A percentile compares a stretch with the other conserved stretches of the same genome.
Conservation (phyloP, 2,113 vertebrate genomes). For the Recurvirostra avosetta region DNA sequence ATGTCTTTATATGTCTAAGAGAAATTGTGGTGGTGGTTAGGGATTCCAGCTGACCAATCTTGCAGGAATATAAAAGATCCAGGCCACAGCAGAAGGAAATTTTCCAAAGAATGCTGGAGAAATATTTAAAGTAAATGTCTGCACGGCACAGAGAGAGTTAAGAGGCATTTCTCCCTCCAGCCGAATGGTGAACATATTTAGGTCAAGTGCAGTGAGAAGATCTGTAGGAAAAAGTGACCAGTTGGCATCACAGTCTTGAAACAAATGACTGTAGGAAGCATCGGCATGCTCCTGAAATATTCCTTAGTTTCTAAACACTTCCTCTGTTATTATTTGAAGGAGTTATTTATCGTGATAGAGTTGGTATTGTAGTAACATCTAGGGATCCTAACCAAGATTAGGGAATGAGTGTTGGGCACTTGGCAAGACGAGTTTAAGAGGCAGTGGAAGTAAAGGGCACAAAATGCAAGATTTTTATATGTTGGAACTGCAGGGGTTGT, state of each 20-base stretch:
- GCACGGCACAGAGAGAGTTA: neutral
- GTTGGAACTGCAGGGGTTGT: neutral
- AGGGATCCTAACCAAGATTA: neutral
- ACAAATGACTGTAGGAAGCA: neutral
- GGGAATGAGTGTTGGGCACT: neutral
- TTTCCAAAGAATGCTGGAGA: neutral
- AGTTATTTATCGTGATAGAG: neutral
- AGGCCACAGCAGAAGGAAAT: neutral
- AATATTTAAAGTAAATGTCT: neutral
- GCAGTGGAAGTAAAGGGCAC: neutral
- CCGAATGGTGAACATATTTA: neutral
- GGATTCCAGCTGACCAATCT: neutral
- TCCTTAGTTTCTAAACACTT: neutral
- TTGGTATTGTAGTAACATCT: neutral
- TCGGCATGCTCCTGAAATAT: neutral
- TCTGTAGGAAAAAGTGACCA: slow-evolving; percentile 1
- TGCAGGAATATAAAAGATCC: neutral
- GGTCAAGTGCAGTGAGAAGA: neutral
- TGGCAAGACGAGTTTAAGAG: neutral
- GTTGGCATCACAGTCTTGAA: neutral
- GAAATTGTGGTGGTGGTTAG: neutral
- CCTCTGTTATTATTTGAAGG: neutral
- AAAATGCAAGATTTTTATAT: neutral
- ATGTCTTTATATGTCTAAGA: neutral
- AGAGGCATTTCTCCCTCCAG: neutral